These are phyloP conservation scores for Habrosyne pyritoides DNA, from an alignment of 2,888 invertebrate species.

Conservation along the genomic window DNA sequence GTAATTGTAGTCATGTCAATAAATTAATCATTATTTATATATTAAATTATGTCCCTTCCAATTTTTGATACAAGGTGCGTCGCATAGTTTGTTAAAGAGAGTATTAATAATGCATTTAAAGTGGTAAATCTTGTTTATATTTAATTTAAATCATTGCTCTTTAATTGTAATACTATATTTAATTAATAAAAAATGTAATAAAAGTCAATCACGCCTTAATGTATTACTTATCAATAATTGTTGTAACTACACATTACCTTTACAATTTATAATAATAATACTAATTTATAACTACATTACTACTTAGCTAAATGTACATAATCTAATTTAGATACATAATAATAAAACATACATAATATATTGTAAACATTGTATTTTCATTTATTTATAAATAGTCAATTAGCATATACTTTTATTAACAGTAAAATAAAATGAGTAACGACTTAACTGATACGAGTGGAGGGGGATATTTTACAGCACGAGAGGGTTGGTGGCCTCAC, in stretches of 20 bases:
- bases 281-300: constrained; percentile 1
- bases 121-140: neutral
- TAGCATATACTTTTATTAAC: constrained; percentile 71
- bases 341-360: constrained; percentile 38
- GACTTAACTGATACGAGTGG: constrained; percentile 65
- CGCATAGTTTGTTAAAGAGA: neutral
- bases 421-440: constrained; percentile 77
- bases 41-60: too few species aligned
- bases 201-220: neutral
- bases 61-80: neutral
- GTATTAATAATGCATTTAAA: neutral
- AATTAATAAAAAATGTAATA: neutral
- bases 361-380: constrained; percentile 75
- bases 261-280: constrained; percentile 1
- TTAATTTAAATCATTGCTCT: neutral
- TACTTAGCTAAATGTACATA: constrained; percentile 12
- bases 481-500: constrained; percentile 41
- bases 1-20: too few species aligned
- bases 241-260: neutral
- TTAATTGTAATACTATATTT: neutral
- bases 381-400: constrained; percentile 81
- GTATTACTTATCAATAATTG: neutral
- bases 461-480: constrained; percentile 52
- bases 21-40: too few species aligned
- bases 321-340: constrained; percentile 25